These are phyloP conservation scores for Azorinus chamasolen DNA, from an alignment of 2,888 invertebrate genomes.

Conservation along the genomic window DNA sequence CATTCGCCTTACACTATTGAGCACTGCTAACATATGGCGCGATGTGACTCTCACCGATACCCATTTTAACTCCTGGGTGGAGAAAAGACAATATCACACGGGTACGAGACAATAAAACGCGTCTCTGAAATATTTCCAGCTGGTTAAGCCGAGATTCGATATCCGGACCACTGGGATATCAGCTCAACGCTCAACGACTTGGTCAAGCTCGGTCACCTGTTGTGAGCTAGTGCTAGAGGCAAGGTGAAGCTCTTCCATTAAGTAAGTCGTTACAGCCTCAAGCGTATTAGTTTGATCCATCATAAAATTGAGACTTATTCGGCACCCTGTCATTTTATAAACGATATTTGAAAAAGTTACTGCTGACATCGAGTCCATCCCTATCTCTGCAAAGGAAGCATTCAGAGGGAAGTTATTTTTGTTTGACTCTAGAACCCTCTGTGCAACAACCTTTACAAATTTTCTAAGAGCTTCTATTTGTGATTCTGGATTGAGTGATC, in stretches of 20 bases:
- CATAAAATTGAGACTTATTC: neutral
- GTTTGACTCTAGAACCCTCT: neutral
- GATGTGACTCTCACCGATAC: no score
- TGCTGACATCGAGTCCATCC: slow-evolving; percentile 21
- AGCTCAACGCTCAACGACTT: no score
- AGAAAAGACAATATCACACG: no score
- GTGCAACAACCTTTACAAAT: neutral
- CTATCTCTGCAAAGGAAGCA: slow-evolving; percentile 1
- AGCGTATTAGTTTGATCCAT: neutral
- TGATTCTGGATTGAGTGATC: neutral
- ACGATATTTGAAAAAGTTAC: slow-evolving; percentile 18
- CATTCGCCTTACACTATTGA: no score
- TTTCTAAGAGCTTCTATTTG: neutral
- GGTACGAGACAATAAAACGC: no score
- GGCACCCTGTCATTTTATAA: slow-evolving; percentile 3
- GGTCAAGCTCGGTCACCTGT: no score
- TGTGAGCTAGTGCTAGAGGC: no score
- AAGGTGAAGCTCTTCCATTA: neutral
- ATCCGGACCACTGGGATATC: no score
- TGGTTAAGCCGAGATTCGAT: no score
- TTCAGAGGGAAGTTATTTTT: neutral
- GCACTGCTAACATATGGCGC: no score
- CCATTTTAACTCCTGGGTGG: no score
- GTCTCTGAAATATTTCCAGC: no score
- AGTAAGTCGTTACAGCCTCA: neutral